phyloP scores from a whole-genome alignment of 2,113 vertebrate genomes.

The Anolis carolinensis region DNA sequence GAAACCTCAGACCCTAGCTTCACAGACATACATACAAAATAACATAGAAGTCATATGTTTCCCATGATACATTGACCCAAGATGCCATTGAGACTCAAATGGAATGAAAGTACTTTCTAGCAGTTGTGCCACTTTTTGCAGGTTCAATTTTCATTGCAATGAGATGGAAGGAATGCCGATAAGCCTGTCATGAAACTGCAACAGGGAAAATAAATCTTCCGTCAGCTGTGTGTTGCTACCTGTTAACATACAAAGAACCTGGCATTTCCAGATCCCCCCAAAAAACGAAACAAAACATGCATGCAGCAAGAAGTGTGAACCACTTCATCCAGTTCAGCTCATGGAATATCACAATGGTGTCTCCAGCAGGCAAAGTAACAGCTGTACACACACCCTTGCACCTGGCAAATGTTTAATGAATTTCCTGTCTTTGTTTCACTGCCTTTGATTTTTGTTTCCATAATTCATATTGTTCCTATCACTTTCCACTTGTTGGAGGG shows the following conservation, averaged over 20 bases:
- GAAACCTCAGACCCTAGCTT: background rate
- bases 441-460: conserved; percentile 30
- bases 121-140: background rate
- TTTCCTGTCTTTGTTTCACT: background rate
- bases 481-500: conserved; percentile 28
- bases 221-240: background rate
- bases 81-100: background rate
- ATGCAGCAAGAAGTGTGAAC: background rate
- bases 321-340: background rate
- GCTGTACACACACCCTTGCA: background rate
- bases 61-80: background rate
- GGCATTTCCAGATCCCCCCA: background rate
- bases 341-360: conserved; percentile 1
- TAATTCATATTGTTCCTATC: conserved; percentile 18
- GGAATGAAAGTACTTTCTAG: background rate
- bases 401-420: background rate
- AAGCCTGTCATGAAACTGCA: background rate
- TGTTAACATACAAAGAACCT: background rate
- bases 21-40: background rate
- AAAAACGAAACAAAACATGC: background rate
- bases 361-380: background rate
- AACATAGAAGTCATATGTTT: background rate
- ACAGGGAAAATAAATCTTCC: background rate
- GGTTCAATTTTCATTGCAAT: background rate
- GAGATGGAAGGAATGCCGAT: background rate